Conservation (phyloP, 2,113 vertebrate species). For the Echinops telfairi region DNA sequence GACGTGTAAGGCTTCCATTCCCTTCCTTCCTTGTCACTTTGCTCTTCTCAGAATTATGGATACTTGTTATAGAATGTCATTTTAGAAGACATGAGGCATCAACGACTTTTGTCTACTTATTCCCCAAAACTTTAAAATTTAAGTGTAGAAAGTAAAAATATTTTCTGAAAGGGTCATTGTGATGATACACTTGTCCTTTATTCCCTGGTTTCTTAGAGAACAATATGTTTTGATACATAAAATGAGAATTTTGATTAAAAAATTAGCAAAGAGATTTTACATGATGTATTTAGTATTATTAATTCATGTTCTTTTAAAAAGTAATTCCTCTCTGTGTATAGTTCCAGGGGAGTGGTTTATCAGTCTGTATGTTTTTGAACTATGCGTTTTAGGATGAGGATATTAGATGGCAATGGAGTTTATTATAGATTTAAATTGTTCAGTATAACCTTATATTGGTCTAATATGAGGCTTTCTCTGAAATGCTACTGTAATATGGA, state of each 20-base stretch:
- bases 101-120: background rate
- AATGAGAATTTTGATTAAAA: background rate
- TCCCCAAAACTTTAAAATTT: constrained; percentile 13
- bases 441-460: background rate
- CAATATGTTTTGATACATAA: background rate
- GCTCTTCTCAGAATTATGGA: background rate
- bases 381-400: constrained; percentile 1
- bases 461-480: constrained; percentile 8
- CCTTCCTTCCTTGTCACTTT: background rate
- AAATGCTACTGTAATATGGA: background rate
- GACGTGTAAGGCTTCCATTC: background rate
- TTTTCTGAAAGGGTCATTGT: background rate
- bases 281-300: background rate
- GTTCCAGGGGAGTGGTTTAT: background rate
- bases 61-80: background rate
- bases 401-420: background rate
- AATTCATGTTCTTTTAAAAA: constrained; percentile 20
- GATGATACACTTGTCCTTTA: constrained; percentile 1
- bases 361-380: background rate
- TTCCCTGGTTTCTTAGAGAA: constrained; percentile 2
- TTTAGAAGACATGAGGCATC: background rate
- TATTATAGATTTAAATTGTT: constrained; percentile 33
- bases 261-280: background rate
- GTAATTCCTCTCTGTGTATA: background rate
- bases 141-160: background rate